phyloP scores from a whole-genome alignment of 1,140 invertebrate genomes.

The Drosophila burlai region DNA sequence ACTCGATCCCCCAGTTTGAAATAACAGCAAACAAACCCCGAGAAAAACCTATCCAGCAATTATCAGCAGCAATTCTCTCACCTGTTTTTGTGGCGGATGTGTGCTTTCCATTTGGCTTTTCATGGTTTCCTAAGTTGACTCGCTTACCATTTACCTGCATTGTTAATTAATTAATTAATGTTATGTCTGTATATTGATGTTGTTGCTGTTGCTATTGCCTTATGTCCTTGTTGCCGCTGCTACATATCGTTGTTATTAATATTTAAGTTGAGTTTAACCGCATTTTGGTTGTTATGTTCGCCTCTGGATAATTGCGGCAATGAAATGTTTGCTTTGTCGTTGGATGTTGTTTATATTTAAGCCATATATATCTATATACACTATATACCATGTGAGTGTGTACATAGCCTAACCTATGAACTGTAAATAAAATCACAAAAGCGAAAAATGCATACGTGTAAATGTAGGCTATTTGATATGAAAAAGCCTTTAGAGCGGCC shows the following conservation, averaged over 20 bases:
- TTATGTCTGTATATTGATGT: constrained; percentile 40
- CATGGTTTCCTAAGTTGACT: constrained; percentile 11
- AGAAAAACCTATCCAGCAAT: constrained; percentile 16
- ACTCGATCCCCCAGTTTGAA: background rate
- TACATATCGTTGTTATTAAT: constrained; percentile 31
- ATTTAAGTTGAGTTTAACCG: constrained; percentile 28
- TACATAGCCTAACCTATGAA: constrained; percentile 34
- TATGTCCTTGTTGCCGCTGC: constrained; percentile 42
- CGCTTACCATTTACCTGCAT: constrained; percentile 21
- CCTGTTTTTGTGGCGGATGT: constrained; percentile 20
- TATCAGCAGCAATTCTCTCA: constrained; percentile 40
- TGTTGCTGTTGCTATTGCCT: constrained; percentile 31
- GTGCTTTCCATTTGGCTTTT: constrained; percentile 19
- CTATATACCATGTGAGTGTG: constrained; percentile 8
- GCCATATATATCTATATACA: constrained; percentile 18
- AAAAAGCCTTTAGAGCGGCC: constrained; percentile 4
- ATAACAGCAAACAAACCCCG: constrained; percentile 19
- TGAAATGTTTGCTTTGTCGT: constrained; percentile 38
- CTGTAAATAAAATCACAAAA: constrained; percentile 34
- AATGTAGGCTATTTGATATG: constrained; percentile 15
- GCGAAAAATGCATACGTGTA: background rate
- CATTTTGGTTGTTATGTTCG: constrained; percentile 34
- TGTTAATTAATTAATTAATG: constrained; percentile 22
- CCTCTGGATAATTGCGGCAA: constrained; percentile 1
- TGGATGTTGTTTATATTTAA: constrained; percentile 34